These are phyloP conservation scores for Geotrupes spiniger DNA, from an alignment of 2,888 invertebrate species.

Conservation along the genomic window DNA sequence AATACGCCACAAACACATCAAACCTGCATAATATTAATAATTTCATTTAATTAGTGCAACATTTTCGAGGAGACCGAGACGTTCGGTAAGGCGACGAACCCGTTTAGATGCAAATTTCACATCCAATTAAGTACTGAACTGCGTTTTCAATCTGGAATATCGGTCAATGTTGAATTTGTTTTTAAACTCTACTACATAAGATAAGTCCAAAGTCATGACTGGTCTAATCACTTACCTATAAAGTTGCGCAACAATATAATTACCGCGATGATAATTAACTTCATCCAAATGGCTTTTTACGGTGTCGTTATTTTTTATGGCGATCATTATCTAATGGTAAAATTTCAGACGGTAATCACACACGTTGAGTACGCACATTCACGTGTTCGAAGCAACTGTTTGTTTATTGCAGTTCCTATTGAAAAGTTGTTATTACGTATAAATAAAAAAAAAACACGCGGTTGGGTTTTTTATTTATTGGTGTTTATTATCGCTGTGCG, in stretches of 20 bases:
- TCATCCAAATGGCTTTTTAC: constrained; percentile 15
- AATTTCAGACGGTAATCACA: background rate
- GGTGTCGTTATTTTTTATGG: constrained; percentile 9
- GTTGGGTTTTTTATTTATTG: no score
- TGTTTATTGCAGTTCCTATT: no score
- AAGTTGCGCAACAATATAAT: constrained; percentile 20
- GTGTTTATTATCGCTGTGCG: no score
- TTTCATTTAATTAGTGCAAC: background rate
- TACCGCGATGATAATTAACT: constrained; percentile 19
- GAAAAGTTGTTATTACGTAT: no score
- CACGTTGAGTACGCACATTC: no score
- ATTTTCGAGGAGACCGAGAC: constrained; percentile 8
- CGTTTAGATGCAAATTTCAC: constrained; percentile 1
- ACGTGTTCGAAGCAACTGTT: no score
- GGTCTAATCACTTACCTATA: constrained; percentile 21
- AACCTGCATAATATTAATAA: no score
- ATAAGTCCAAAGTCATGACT: constrained; percentile 20
- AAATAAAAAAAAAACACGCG: no score
- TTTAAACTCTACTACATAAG: constrained; percentile 4
- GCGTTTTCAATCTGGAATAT: constrained; percentile 8
- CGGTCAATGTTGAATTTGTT: constrained; percentile 18
- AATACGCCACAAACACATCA: no score
- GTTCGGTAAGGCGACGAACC: constrained; percentile 15
- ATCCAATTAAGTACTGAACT: background rate
- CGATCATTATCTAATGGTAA: constrained; percentile 11